phyloP scores from a whole-genome alignment of 1,140 invertebrate genomes.

The Schmidtea mediterranea region DNA sequence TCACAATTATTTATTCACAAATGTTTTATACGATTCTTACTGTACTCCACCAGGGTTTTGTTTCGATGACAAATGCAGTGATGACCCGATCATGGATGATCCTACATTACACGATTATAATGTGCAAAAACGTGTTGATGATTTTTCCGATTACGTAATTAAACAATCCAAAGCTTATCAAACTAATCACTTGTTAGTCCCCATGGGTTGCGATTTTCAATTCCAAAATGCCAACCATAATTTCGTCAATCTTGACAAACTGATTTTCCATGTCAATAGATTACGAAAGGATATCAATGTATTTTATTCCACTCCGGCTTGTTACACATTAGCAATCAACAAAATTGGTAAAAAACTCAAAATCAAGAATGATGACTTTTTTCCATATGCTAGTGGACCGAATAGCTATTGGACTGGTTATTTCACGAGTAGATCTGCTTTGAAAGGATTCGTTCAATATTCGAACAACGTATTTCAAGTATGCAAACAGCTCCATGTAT shows the following conservation, averaged over 20 bases:
- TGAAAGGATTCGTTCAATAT: conserved; percentile 45
- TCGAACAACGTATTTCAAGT: conserved; percentile 45
- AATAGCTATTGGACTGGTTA: conserved; percentile 78
- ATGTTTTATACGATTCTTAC: conserved; percentile 37
- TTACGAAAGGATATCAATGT: conserved; percentile 39
- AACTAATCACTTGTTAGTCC: conserved; percentile 48
- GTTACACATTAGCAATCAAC: conserved; percentile 57
- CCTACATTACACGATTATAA: conserved; percentile 31
- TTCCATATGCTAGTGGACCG: conserved; percentile 56
- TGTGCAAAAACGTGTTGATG: conserved; percentile 23
- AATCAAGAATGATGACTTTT: conserved; percentile 54
- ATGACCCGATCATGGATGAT: conserved; percentile 42
- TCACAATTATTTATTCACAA: conserved; percentile 5
- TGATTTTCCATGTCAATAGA: conserved; percentile 41
- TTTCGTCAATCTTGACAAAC: conserved; percentile 59
- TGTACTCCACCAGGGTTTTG: conserved; percentile 55
- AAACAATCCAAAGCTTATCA: conserved; percentile 16
- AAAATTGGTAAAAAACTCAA: conserved; percentile 38
- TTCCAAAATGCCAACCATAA: conserved; percentile 55
- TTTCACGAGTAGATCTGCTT: conserved; percentile 56
- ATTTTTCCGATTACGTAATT: conserved; percentile 22
- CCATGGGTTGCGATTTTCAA: conserved; percentile 75
- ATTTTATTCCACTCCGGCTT: conserved; percentile 74
- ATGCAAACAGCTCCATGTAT: conserved; percentile 7
- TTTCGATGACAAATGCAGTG: conserved; percentile 52